Evolutionary conservation across 2,797 vertebrate species (phyloP), one percentile per base, ranked within the genome.

Genomic region (Acropternis orthonyx): DNA sequence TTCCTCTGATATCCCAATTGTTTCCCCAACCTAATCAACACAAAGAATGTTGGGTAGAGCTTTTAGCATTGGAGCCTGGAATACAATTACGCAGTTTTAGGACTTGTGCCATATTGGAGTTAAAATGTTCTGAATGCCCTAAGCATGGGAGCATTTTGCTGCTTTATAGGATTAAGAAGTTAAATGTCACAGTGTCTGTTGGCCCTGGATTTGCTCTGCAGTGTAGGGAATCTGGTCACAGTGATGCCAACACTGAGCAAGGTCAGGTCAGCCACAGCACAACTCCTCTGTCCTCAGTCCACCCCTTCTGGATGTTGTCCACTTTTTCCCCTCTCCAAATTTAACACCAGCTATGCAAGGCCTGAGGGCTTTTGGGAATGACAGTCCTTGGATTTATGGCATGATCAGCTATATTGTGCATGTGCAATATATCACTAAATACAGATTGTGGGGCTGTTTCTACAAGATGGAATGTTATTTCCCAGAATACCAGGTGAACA

Each of bases 1-100:
- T 95, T 99, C 99, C 97, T 99, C 99, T 2, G 99, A 99, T 97
- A 99, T 99, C 37, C 99, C 99, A 36, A 99, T 98, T 37, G 99
- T 99, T 97, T 99, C 99, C 32, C 99, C 99, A 83, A 99, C 99
- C 99, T 99, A 61, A 71, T 28, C 41, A 85, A 77, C 26, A 66
- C 24, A 68, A 14, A 21, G 32, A 54, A 32, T 12, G 1, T 49
- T 2, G 2, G 32, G 36, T 22, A 71, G 21, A 16, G 37, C 69
- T 55, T 65, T 94, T 86, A 48, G 62, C 39, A 37, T 2, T 52
- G 79, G 51, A 55, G 49, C 3, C 2, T 2, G 39, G 43, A 27
- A n/a, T 54, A 9, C 5, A 36, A 30, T 62, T 76, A 8, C 69
- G 55, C 30, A 17, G 22, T 7, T 13, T 71, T 36, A 59, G 32